A percentile compares a stretch with the other conserved stretches of the same genome.
Evolutionary conservation across 1,140 invertebrate species (phyloP).

Genomic region (Procambarus clarkii): DNA sequence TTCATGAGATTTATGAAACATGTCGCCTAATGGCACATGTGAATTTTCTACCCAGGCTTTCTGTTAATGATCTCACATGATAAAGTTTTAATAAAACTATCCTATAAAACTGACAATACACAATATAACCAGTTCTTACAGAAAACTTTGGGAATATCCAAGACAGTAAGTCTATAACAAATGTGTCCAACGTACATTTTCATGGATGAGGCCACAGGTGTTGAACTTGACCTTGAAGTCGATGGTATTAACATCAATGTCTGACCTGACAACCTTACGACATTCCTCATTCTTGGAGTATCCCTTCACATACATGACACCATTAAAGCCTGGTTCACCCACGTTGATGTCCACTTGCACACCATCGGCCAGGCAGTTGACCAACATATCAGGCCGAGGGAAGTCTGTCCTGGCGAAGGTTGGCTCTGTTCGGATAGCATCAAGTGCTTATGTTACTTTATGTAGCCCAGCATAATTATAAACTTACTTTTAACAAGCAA

Average conservation of each 20-base stretch:
- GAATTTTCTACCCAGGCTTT: conserved; percentile 36
- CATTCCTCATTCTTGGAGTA: conserved; percentile 95
- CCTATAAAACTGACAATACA: no score
- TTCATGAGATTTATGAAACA: neutral
- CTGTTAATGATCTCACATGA: no score
- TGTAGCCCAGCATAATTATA: no score
- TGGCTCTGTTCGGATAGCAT: neutral
- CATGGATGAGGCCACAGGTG: conserved; percentile 91
- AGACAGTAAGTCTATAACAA: neutral
- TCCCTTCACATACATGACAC: conserved; percentile 94
- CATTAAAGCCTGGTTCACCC: conserved; percentile 87
- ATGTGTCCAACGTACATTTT: conserved; percentile 83
- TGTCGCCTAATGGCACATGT: neutral
- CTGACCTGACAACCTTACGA: conserved; percentile 85
- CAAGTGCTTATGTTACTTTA: no score
- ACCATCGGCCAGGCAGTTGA: conserved; percentile 92
- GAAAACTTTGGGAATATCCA: no score
- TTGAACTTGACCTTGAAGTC: conserved; percentile 95
- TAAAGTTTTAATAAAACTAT: no score
- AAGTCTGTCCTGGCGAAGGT: conserved; percentile 84
- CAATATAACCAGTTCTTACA: neutral
- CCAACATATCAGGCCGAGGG: conserved; percentile 88
- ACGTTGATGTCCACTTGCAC: conserved; percentile 91
- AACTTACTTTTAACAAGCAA: no score
- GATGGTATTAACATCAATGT: conserved; percentile 81